A percentile compares a stretch with the other conserved stretches of the same genome.
phyloP scores from a whole-genome alignment of 2,797 vertebrate species.

The Muscicapa striata region DNA sequence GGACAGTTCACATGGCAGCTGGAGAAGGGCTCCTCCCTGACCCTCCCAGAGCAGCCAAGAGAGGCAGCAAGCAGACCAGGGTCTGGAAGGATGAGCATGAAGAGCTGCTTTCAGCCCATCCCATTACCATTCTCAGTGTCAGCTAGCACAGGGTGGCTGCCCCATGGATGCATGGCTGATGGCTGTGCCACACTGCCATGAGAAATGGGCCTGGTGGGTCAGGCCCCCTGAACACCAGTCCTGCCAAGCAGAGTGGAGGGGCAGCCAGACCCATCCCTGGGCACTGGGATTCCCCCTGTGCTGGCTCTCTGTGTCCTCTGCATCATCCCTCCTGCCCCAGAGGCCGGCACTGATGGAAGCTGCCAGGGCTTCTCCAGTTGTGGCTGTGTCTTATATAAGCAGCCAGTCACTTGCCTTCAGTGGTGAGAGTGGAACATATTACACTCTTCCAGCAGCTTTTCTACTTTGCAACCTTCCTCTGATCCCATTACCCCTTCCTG shows the following conservation, averaged over 20 bases:
- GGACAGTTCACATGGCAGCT: not conserved
- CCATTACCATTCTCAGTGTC: too few relatives aligned
- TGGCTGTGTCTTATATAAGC: not conserved
- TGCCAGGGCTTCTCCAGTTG: accelerated
- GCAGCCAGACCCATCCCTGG: not conserved
- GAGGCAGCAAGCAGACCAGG: not conserved
- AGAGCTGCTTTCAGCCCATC: not conserved
- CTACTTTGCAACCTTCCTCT: not conserved
- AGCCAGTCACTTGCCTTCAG: not conserved
- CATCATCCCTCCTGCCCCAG: not conserved
- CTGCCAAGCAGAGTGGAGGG: not conserved
- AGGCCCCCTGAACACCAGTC: not conserved
- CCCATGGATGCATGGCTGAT: accelerated
- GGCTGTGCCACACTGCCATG: not conserved
- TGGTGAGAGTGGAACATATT: not conserved
- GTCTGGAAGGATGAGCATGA: not conserved
- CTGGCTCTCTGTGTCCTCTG: not conserved
- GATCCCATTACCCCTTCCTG: not conserved
- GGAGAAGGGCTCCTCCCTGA: not conserved
- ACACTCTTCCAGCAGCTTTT: not conserved
- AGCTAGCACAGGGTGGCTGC: not conserved
- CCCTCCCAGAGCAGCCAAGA: not conserved
- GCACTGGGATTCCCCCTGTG: not conserved
- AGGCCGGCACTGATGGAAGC: not conserved
- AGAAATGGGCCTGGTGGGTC: not conserved